A percentile compares a stretch with the other conserved stretches of the same genome.
phyloP scores from a whole-genome alignment of 2,113 vertebrate species.

The Sebastes fasciatus region DNA sequence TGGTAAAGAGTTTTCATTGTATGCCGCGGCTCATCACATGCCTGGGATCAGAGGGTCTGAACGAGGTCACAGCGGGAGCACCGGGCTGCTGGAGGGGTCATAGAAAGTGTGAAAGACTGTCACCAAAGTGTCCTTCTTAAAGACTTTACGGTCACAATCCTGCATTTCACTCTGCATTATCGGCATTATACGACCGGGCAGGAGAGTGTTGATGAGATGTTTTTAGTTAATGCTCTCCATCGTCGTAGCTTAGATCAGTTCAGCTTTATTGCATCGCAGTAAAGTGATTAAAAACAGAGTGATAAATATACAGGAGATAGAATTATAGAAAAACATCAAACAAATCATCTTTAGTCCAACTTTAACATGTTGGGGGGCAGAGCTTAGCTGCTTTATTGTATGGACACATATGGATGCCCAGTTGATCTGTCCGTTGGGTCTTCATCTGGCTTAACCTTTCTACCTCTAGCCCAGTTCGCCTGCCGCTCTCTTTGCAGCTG shows the following conservation, averaged over 20 bases:
- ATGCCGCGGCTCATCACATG: slow-evolving; percentile 76
- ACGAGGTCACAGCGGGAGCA: slow-evolving; percentile 50
- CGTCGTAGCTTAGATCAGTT: neutral
- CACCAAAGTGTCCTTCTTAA: slow-evolving; percentile 55
- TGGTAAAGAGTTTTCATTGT: slow-evolving; percentile 58
- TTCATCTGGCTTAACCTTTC: slow-evolving; percentile 73
- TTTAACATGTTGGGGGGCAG: no score
- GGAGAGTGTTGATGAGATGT: neutral
- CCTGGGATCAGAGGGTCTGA: slow-evolving; percentile 72
- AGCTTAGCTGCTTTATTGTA: slow-evolving; percentile 46
- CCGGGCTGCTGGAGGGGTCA: slow-evolving; percentile 63
- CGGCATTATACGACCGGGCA: neutral
- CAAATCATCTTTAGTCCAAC: no score
- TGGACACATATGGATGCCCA: slow-evolving; percentile 38
- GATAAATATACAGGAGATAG: neutral
- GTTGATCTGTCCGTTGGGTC: slow-evolving; percentile 52
- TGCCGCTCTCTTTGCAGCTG: slow-evolving; percentile 42
- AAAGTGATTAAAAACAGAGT: slow-evolving; percentile 6
- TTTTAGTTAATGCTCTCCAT: slow-evolving; percentile 3
- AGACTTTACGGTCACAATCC: slow-evolving; percentile 38
- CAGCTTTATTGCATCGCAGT: neutral
- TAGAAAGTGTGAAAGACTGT: slow-evolving; percentile 71
- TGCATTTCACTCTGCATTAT: slow-evolving; percentile 40
- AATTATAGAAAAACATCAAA: neutral
- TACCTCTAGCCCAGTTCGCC: slow-evolving; percentile 59